Percentiles rank a stretch among this genome's conserved stretches.
Evolutionary conservation across 2,797 vertebrate species (phyloP).

Genomic region (Knipowitschia caucasica): DNA sequence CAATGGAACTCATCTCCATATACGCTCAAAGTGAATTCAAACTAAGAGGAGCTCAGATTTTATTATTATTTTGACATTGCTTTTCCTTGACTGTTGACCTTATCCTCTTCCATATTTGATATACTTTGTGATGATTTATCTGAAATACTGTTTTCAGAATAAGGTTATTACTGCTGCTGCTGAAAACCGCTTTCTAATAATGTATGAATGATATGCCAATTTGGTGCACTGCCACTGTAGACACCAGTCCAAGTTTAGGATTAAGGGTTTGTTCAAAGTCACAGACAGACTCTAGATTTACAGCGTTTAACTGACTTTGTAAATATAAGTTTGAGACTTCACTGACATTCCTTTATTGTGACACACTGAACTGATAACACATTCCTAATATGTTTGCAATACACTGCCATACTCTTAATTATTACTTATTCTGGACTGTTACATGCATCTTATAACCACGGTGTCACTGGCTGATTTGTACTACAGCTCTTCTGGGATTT

Average conservation of each 20-base stretch:
- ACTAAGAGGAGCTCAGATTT: no score
- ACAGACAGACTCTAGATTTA: constrained; percentile 10
- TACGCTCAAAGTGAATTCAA: no score
- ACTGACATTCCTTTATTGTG: constrained; percentile 17
- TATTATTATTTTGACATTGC: not conserved
- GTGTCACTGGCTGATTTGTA: constrained; percentile 2
- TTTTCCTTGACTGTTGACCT: not conserved
- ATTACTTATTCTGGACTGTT: constrained; percentile 11
- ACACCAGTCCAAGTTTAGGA: constrained; percentile 17
- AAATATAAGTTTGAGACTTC: constrained; percentile 3
- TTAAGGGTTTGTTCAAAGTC: constrained; percentile 21
- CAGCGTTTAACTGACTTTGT: constrained; percentile 5
- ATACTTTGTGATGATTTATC: constrained; percentile 1
- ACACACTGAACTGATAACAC: constrained; percentile 17
- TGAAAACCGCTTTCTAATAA: constrained; percentile 11
- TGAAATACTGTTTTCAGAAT: constrained; percentile 7
- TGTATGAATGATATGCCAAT: constrained; percentile 39
- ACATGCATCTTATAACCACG: constrained; percentile 13
- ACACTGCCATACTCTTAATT: not conserved
- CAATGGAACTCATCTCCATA: no score
- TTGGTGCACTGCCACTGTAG: constrained; percentile 25
- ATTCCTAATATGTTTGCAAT: constrained; percentile 12
- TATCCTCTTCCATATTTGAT: not conserved
- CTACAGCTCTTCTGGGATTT: not conserved
- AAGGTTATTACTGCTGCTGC: constrained; percentile 18